Conservation (phyloP, 2,113 vertebrate genomes). For the Tyrannus savana region DNA sequence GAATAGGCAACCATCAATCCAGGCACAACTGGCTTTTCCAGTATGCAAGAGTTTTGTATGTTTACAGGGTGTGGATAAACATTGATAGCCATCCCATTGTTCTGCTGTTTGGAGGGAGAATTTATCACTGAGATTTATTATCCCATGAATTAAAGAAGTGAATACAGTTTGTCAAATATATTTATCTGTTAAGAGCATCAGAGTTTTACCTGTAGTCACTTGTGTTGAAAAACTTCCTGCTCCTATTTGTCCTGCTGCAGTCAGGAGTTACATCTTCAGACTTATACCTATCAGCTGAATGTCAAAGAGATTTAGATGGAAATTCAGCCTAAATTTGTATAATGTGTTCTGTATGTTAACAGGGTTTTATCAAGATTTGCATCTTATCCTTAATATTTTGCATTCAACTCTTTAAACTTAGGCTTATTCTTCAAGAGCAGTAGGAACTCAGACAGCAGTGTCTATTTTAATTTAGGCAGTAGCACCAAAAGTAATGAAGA, state of each 20-base stretch:
- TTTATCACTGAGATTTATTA: slow-evolving; percentile 30
- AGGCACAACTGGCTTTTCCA: background rate
- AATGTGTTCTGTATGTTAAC: background rate
- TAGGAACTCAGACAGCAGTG: background rate
- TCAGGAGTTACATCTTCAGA: background rate
- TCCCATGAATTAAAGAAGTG: background rate
- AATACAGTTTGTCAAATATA: background rate
- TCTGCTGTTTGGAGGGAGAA: background rate
- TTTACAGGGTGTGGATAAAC: slow-evolving; percentile 19
- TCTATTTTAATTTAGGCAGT: background rate
- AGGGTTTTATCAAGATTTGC: background rate
- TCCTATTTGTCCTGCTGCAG: background rate
- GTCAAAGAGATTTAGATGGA: background rate
- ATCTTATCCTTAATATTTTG: background rate
- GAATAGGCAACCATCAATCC: slow-evolving; percentile 19
- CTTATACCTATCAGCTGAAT: background rate
- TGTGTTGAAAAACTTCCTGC: background rate
- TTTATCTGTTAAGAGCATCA: background rate
- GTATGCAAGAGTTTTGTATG: background rate
- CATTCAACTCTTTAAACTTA: background rate
- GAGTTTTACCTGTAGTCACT: background rate
- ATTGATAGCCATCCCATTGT: slow-evolving; percentile 23
- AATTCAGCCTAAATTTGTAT: background rate
- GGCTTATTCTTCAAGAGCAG: background rate
- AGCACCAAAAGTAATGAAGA: background rate